Evolutionary conservation across 2,113 vertebrate genomes (phyloP), one percentile per base, ranked within the genome.

Genomic region (Upupa epops): DNA sequence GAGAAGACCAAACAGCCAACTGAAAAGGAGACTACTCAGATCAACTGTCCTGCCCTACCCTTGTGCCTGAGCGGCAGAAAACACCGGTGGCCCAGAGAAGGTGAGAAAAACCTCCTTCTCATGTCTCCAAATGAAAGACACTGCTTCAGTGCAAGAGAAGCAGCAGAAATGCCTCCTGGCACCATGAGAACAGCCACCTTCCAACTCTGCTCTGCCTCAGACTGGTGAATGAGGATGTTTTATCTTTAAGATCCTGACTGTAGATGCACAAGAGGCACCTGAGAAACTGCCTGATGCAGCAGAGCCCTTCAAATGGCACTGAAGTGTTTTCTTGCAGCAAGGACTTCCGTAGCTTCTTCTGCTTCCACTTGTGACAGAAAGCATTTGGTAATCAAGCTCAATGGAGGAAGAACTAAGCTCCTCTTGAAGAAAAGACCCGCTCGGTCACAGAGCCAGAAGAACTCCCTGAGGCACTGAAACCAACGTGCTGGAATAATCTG

Each of bases 251-350:
- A 26, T 32, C 29, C 24, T 22, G 32, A 24, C 48, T 66, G 54
- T 3, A 74, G 59, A 5, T 83, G 40, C 83, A 75, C 64, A 56
- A 71, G 54, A 94, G 65, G 52, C 48, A 63, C 31, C 51, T 59
- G 72, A 86, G 58, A 83, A 74, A 63, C 3, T 5, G 55, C 37
- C 37, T 31, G 37, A 34, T 77, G 80, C 40, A 74, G 60, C 54
- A 93, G 46, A 73, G 63, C 88, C 73, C 90, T 96, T 92, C 86
- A 93, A 69, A 65, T 51, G 2, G 16, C 1, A 6, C 65, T 90
- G 58, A 90, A 94, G 94, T 86, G 86, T 82, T 75, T 84, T 65
- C 88, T 46, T 65, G 13, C 65, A 72, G 88, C 90, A 78, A 79
- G 32, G 55, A 84, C 90, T 91, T 94, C 86, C 6, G 20, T 8